Evolutionary conservation across 2,888 invertebrate species (phyloP).

Genomic region (Steinernema scapterisci): DNA sequence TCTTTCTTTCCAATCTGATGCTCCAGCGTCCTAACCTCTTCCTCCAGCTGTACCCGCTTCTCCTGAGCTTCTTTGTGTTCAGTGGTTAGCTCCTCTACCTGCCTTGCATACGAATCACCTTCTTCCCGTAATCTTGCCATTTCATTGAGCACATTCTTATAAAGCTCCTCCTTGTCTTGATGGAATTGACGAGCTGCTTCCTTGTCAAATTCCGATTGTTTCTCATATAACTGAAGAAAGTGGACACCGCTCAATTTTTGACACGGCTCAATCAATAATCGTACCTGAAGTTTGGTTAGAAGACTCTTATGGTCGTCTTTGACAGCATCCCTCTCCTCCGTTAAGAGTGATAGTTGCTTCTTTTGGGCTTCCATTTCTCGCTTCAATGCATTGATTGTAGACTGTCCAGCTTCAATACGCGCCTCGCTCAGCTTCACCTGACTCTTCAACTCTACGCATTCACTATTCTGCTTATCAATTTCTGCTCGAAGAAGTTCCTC

Average conservation of each 20-base stretch:
- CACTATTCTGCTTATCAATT: conserved; percentile 41
- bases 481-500: conserved; percentile 35
- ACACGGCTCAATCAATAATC: not conserved
- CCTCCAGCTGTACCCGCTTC: conserved; percentile 42
- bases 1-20: not conserved
- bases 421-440: conserved; percentile 52
- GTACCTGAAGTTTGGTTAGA: conserved; percentile 39
- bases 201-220: conserved; percentile 9
- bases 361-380: conserved; percentile 50
- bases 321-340: conserved; percentile 46
- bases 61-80: conserved; percentile 41
- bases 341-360: conserved; percentile 51
- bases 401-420: conserved; percentile 45
- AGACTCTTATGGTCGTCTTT: conserved; percentile 36
- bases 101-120: conserved; percentile 44
- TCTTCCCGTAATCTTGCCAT: conserved; percentile 35
- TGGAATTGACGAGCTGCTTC: conserved; percentile 30
- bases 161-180: conserved; percentile 35
- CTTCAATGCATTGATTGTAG: conserved; percentile 43
- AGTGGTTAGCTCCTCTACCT: conserved; percentile 46
- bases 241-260: not conserved
- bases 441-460: conserved; percentile 47
- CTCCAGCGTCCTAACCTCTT: conserved; percentile 47
- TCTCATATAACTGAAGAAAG: not conserved
- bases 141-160: conserved; percentile 36